These are phyloP conservation scores for Poeciliopsis gracilis DNA, from an alignment of 2,797 vertebrate genomes.

Conservation along the genomic window DNA sequence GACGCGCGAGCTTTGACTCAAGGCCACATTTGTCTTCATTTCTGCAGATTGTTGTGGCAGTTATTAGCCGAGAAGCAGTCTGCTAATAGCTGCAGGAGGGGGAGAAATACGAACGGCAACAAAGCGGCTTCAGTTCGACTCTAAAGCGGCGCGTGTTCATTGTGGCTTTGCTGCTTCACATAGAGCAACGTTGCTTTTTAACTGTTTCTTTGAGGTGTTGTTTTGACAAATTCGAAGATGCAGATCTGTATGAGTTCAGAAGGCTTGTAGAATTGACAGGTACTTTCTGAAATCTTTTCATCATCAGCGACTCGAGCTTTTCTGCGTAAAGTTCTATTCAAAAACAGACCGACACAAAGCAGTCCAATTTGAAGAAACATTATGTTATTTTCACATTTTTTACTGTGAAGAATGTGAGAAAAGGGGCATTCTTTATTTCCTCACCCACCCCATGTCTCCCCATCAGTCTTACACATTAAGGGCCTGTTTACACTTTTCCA, in stretches of 20 bases:
- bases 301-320: not conserved
- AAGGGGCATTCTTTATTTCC: not conserved
- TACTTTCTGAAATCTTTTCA: not conserved
- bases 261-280: not conserved
- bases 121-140: not conserved
- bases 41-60: conserved; percentile 44
- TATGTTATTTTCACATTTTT: not conserved
- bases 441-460: too few relatives aligned
- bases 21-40: conserved; percentile 48
- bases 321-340: not conserved
- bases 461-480: not conserved
- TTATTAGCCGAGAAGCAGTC: conserved; percentile 33
- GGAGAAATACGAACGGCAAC: not conserved
- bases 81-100: conserved; percentile 20
- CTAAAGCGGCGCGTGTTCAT: not conserved
- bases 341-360: not conserved
- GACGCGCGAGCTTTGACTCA: conserved; percentile 34
- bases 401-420: not conserved
- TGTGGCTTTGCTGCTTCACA: not conserved
- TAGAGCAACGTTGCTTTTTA: not conserved
- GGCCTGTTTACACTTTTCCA: not conserved
- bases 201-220: not conserved
- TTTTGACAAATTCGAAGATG: too few relatives aligned
- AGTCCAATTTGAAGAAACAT: not conserved
- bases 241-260: not conserved